phyloP scores from a whole-genome alignment of 1,140 invertebrate species.

The Anadara kagoshimensis region DNA sequence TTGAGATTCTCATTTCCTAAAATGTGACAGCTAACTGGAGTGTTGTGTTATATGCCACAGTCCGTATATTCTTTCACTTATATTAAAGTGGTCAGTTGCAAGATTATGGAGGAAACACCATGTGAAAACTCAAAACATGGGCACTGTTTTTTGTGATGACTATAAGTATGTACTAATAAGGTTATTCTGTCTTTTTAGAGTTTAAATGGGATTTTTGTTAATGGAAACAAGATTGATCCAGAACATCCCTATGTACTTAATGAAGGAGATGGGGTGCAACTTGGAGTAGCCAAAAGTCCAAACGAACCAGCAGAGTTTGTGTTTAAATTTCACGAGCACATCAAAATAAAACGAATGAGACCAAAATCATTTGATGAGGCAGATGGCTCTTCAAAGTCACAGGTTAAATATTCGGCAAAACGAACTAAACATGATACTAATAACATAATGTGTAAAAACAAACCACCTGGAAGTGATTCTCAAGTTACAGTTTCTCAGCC shows the following conservation, averaged over 20 bases:
- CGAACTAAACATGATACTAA: conserved; percentile 5
- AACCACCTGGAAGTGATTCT: conserved; percentile 7
- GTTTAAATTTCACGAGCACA: conserved; percentile 55
- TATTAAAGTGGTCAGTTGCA: neutral
- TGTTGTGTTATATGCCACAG: too few relatives aligned
- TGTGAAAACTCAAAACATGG: neutral
- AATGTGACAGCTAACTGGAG: too few relatives aligned
- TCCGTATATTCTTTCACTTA: too few relatives aligned
- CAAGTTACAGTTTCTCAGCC: conserved; percentile 10
- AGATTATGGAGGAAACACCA: neutral
- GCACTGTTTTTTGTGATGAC: neutral
- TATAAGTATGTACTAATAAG: neutral
- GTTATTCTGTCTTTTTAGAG: conserved; percentile 58
- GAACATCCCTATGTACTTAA: conserved; percentile 39
- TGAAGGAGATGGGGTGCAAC: conserved; percentile 64
- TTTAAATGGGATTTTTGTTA: conserved; percentile 69
- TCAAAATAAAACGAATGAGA: conserved; percentile 51
- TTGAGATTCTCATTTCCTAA: too few relatives aligned
- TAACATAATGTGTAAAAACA: neutral
- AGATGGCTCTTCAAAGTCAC: conserved; percentile 11
- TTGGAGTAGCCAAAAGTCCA: conserved; percentile 56
- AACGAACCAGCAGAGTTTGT: conserved; percentile 59
- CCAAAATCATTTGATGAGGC: conserved; percentile 34
- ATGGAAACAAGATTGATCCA: conserved; percentile 59
- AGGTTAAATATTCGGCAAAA: conserved; percentile 27